Base-by-base conservation (phyloP, 2,113 vertebrate genomes). In the Pogona vitticeps region DNA sequence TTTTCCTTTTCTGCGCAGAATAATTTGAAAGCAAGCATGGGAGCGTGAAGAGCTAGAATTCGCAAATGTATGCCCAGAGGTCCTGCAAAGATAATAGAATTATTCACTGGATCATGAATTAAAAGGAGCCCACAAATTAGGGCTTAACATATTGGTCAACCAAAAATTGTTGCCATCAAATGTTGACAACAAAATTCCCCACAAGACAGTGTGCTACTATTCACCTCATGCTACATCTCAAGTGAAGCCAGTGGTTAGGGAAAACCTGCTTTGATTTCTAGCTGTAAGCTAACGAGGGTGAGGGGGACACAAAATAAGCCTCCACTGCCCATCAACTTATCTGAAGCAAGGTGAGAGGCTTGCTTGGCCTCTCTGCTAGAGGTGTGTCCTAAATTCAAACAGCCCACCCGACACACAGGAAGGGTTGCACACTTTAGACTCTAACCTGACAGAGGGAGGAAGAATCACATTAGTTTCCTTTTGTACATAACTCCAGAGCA, bases 1-100 rank as follows among this genome's bases (percentile, higher is more conserved):
- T 40, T 96, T 96, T 85, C 97, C 94, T 71, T 94, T 96, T 86
- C 91, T 89, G 46, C 98, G 97, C 20, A 99, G 96, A 88, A 98
- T 91, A 88, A 99, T 98, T 95, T 99, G 99, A 90, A 99, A 98
- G 91, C 99, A 95, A 85, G 99, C 99, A 0, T 99, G 99, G 76
- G 99, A 99, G 46, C 98, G 98, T 0, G 99, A 99, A 0, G 98
- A 99, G 92, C 97, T 98, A 81, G 97, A 93, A 0, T 99, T 99
- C 88, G 98, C 98, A 88, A 98, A 99, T 0, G 98, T 99, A 94
- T 99, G 98, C 78, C 99, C 98, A 13, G 98, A 99, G 3, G 99
- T 99, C 94, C 99, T 99, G 82, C 59, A 93, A 84, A 92, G 71
- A 91, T 26, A 46, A 76, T 0, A 72, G 59, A 77, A 83, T 23